Conservation (phyloP, 92 coral and sea anemone genomes). For the Phymanthus crucifer region DNA sequence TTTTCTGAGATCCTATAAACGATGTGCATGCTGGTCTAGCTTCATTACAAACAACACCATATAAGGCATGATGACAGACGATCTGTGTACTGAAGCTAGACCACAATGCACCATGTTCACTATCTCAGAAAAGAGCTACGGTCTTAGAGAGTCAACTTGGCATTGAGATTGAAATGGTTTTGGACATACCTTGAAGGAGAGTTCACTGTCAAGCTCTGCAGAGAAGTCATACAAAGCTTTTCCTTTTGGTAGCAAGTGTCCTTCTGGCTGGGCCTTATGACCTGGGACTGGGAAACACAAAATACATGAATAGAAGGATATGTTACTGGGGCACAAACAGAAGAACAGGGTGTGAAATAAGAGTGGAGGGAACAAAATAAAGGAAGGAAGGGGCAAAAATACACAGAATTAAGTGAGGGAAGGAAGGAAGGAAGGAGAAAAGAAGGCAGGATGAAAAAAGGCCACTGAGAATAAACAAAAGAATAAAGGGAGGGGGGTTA, state of each 20-base stretch:
- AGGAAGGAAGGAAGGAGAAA: too few relatives aligned
- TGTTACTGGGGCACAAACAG: too few relatives aligned
- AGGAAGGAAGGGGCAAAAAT: neutral
- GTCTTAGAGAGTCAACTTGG: neutral
- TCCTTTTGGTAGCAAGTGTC: slow-evolving; percentile 52
- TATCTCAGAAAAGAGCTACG: too few relatives aligned
- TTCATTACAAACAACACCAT: too few relatives aligned
- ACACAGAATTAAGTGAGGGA: too few relatives aligned
- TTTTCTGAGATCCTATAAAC: too few relatives aligned
- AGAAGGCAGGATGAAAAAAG: too few relatives aligned
- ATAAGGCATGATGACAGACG: too few relatives aligned
- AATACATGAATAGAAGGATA: too few relatives aligned
- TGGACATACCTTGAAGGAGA: slow-evolving; percentile 75
- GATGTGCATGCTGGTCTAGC: too few relatives aligned
- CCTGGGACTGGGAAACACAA: slow-evolving; percentile 4
- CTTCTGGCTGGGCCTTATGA: neutral
- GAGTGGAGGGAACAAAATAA: neutral
- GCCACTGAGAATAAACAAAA: neutral
- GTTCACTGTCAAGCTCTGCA: slow-evolving; percentile 80
- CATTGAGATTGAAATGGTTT: neutral
- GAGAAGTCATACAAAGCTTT: slow-evolving; percentile 89
- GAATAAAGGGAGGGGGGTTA: neutral
- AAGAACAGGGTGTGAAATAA: neutral
- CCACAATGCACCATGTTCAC: too few relatives aligned
- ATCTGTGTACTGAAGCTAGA: too few relatives aligned